Conservation (phyloP, 2,888 invertebrate species). For the Apotomis turbidana region DNA sequence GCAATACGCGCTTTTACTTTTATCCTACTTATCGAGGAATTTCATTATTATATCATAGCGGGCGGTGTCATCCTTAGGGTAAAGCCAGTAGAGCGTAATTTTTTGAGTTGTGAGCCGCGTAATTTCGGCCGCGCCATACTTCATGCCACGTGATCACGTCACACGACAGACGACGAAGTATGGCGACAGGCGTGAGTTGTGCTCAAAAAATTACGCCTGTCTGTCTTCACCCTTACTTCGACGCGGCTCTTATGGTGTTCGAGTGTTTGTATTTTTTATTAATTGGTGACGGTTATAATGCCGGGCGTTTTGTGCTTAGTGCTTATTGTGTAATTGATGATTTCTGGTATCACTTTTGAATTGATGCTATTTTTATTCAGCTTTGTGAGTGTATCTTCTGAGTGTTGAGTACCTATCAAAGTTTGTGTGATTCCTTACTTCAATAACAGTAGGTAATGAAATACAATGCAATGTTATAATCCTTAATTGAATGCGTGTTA, state of each 20-base stretch:
- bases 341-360: not conserved
- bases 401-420: not conserved
- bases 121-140: too few relatives aligned
- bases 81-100: too few relatives aligned
- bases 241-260: not conserved
- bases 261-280: conserved; percentile 22
- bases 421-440: not conserved
- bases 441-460: not conserved
- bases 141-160: too few relatives aligned
- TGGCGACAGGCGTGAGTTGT: too few relatives aligned
- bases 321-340: not conserved
- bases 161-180: too few relatives aligned
- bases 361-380: not conserved
- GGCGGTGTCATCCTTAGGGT: conserved; percentile 22
- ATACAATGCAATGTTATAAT: not conserved
- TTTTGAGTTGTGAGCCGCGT: too few relatives aligned
- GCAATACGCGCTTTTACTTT: conserved; percentile 40
- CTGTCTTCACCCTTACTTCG: too few relatives aligned
- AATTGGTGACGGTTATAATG: conserved; percentile 23
- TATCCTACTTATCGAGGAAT: conserved; percentile 40
- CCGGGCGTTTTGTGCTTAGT: not conserved
- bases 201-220: too few relatives aligned
- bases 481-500: not conserved
- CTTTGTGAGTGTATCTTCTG: not conserved
- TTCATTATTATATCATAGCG: conserved; percentile 37